Evolutionary conservation across 2,797 vertebrate species (phyloP).

Genomic region (Halcyon badia): DNA sequence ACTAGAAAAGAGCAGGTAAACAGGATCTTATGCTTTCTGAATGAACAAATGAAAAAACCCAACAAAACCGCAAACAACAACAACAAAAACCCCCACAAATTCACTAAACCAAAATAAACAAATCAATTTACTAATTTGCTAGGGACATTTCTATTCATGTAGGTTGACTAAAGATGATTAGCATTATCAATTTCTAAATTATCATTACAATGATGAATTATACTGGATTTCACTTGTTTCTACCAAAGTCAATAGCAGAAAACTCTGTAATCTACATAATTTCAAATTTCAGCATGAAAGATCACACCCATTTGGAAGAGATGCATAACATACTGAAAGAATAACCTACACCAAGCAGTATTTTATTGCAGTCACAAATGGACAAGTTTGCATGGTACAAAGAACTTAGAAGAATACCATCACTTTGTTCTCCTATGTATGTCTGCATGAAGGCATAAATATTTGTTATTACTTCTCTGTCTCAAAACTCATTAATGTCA

Average conservation of each 20-base stretch:
- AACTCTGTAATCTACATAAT: background rate
- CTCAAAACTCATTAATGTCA: background rate
- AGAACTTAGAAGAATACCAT: background rate
- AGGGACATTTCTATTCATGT: background rate
- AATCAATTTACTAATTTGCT: background rate
- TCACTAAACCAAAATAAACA: background rate
- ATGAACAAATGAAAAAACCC: background rate
- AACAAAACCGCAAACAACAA: no score
- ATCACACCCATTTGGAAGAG: background rate
- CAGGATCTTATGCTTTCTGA: background rate
- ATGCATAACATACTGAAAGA: background rate
- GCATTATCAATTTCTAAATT: background rate
- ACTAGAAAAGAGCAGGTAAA: background rate
- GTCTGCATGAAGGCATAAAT: background rate
- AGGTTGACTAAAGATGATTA: background rate
- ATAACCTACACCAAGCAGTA: background rate
- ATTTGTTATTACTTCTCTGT: background rate
- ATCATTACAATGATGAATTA: background rate
- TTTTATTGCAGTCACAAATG: background rate
- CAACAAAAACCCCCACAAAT: no score
- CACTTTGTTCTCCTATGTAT: background rate
- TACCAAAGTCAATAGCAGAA: background rate
- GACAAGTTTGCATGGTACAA: background rate
- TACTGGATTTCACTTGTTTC: background rate
- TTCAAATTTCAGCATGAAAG: background rate